Conservation (phyloP, 1,140 invertebrate genomes). For the Marisa cornuarietis region DNA sequence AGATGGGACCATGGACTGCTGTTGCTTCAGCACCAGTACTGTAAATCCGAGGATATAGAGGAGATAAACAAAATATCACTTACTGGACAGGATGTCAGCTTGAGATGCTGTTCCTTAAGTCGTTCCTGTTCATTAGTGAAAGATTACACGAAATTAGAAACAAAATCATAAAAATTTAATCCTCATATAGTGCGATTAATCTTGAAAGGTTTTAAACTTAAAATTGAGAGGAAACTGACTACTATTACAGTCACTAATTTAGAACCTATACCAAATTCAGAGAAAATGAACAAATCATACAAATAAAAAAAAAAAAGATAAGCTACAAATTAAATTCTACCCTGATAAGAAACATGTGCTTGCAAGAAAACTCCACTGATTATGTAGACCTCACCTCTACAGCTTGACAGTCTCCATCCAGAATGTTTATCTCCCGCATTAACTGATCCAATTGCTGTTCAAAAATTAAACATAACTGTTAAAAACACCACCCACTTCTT, state of each 20-base stretch:
- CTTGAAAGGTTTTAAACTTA: neutral
- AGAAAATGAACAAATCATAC: neutral
- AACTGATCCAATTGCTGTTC: conserved; percentile 56
- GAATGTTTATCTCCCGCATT: conserved; percentile 47
- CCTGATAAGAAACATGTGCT: too few species aligned
- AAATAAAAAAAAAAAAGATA: conserved; percentile 5
- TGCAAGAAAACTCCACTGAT: too few species aligned
- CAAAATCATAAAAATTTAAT: neutral
- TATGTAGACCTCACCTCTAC: conserved; percentile 36
- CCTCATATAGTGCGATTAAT: neutral
- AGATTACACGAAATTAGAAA: neutral
- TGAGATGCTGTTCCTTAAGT: conserved; percentile 34
- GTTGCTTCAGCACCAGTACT: too few species aligned
- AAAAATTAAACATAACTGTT: conserved; percentile 23
- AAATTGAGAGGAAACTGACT: too few species aligned
- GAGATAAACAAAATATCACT: conserved; percentile 5
- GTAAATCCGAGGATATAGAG: too few species aligned
- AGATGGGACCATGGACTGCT: too few species aligned
- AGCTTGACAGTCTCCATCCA: conserved; percentile 55
- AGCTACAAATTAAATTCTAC: too few species aligned
- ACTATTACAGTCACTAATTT: neutral
- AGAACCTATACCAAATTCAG: neutral
- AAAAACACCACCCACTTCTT: neutral
- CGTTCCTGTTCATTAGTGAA: conserved; percentile 31
- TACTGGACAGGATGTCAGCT: conserved; percentile 28